Conservation (phyloP, 2,888 invertebrate species). For the Andrena marginata region DNA sequence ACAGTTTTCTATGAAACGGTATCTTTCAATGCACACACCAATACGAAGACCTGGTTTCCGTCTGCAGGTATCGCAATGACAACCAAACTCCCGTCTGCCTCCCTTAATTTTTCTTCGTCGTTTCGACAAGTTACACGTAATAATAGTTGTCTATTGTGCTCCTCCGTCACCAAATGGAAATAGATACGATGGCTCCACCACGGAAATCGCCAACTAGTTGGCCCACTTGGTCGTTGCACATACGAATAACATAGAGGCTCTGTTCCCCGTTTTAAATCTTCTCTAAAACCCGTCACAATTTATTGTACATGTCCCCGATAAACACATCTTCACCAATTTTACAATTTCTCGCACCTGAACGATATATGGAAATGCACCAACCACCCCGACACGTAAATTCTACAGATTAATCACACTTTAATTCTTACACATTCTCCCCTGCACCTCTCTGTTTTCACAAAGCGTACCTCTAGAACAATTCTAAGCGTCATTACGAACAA, state of each 20-base stretch:
- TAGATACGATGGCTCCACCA: slow-evolving; percentile 3
- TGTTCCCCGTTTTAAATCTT: not conserved
- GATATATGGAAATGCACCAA: no score
- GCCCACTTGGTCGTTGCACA: not conserved
- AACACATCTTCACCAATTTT: not conserved
- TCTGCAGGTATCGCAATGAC: slow-evolving; percentile 36
- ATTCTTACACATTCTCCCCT: no score
- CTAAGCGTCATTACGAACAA: no score
- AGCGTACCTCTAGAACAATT: no score
- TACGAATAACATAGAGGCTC: not conserved
- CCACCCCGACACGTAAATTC: no score
- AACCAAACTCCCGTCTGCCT: slow-evolving; percentile 30
- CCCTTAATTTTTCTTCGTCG: slow-evolving; percentile 24
- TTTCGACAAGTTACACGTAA: slow-evolving; percentile 10
- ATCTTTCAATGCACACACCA: slow-evolving; percentile 25
- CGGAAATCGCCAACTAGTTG: not conserved
- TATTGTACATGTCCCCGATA: not conserved
- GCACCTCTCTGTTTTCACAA: no score
- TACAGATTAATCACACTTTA: no score
- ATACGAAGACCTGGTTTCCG: slow-evolving; percentile 31
- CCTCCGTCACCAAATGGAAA: slow-evolving; percentile 8
- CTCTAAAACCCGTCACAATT: not conserved
- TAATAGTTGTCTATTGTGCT: no score
- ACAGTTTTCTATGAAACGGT: slow-evolving; percentile 40
- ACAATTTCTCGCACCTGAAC: not conserved